Conservation (phyloP, 2,888 invertebrate genomes). For the Hipparchia sbordonii region DNA sequence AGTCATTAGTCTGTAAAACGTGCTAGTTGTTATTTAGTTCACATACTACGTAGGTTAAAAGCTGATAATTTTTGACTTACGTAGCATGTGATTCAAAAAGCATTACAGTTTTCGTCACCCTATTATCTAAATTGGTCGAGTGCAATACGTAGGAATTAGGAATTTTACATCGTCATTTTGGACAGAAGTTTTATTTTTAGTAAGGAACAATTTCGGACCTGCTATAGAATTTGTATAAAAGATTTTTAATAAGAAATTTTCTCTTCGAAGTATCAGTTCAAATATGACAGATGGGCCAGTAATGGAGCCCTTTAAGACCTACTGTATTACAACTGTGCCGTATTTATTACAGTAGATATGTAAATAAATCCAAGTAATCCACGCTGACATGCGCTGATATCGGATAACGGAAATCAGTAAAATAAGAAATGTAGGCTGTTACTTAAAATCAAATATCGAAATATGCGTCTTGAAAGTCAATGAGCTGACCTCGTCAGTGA, state of each 20-base stretch:
- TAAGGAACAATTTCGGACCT: background rate
- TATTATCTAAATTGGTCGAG: background rate
- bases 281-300: too few relatives aligned
- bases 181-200: too few relatives aligned
- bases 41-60: too few relatives aligned
- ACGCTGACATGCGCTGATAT: background rate
- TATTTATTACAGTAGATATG: too few relatives aligned
- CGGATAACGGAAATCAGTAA: background rate
- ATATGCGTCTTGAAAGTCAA: conserved; percentile 2
- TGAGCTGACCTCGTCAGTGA: background rate
- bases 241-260: too few relatives aligned
- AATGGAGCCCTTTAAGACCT: too few relatives aligned
- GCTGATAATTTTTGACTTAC: background rate
- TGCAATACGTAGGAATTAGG: background rate
- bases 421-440: background rate
- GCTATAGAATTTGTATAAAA: background rate
- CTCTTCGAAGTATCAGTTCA: too few relatives aligned
- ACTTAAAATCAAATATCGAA: background rate
- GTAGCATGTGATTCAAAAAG: conserved; percentile 5
- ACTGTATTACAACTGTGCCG: too few relatives aligned
- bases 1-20: background rate
- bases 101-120: conserved; percentile 11
- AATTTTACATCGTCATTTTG: background rate
- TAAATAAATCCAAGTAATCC: too few relatives aligned
- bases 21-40: background rate